Evolutionary conservation across 1,140 invertebrate species (phyloP), one percentile per base, ranked within the genome.

Genomic region (Amphibalanus amphitrite): DNA sequence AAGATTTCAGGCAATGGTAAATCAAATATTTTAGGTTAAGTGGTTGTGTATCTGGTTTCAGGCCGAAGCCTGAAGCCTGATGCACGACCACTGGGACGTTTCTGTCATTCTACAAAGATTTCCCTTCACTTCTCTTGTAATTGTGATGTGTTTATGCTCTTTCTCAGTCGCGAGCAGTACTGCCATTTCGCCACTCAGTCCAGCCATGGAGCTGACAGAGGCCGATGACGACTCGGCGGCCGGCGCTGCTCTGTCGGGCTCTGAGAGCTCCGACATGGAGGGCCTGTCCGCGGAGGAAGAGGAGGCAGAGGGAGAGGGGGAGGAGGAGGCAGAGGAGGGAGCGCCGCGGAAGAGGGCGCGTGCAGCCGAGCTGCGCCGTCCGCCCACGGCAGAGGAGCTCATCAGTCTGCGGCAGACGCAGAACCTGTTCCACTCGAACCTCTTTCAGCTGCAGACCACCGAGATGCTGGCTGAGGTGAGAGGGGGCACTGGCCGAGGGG

Each of bases 381-480:
- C 86, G 73, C 90, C 91, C 0, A 92, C 91, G 0, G 84, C 87
- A 3, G 88, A 91, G 74, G 91, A 93, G 81, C 79, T 93, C n/a
- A 90, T 89, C 78, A 83, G 88, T 70, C 80, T 93, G 13, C 84
- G 86, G 67, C 90, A 93, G 79, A 92, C 91, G 0, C 89, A 93
- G 79, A 90, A 87, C 79, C 81, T 93, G 0, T 94, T 89, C 78
- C 90, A 93, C 77, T 94, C 92, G 0, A 93, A 92, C 79, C 81
- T 95, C 29, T 93, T 95, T 76, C 83, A 90, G 65, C 77, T 95
- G 47, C 91, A 84, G 79, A 87, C 92, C 33, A 87, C 90, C 71
- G 90, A 93, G 81, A 82, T 92, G 77, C 76, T 93, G 1, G 81
- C 84, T 72, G 89, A 90, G 83, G 81, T 78, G 29, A 28, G 33